phyloP scores from a whole-genome alignment of 2,888 invertebrate genomes.

The Thyatira batis region DNA sequence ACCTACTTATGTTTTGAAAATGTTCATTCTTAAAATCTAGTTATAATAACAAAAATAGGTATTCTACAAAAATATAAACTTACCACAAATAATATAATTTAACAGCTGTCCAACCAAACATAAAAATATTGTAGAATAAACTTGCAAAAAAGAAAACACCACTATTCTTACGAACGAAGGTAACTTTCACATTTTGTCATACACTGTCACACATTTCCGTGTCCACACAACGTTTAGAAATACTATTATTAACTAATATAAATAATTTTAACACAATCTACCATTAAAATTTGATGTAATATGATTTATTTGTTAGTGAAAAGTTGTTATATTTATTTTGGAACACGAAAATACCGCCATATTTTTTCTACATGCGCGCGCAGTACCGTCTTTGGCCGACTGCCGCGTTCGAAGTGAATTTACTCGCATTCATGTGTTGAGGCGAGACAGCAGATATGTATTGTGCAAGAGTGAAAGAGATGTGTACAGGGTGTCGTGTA shows the following conservation, averaged over 20 bases:
- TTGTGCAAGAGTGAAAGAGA: constrained; percentile 44
- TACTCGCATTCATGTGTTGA: constrained; percentile 51
- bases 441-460: constrained; percentile 45
- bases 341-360: constrained; percentile 42
- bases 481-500: constrained; percentile 63
- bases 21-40: no score
- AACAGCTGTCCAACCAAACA: background rate
- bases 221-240: constrained; percentile 2
- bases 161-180: constrained; percentile 21
- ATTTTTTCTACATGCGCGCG: constrained; percentile 54
- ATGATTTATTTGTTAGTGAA: constrained; percentile 14
- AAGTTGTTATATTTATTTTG: constrained; percentile 37
- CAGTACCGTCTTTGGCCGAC: constrained; percentile 52
- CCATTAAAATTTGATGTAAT: background rate
- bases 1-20: no score
- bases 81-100: background rate
- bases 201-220: constrained; percentile 32
- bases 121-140: constrained; percentile 2
- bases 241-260: background rate
- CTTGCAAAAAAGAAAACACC: background rate
- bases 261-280: background rate
- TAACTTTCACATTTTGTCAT: constrained; percentile 70
- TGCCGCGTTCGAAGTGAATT: constrained; percentile 56
- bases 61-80: background rate
- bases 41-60: no score